Percentiles rank a stretch among this genome's conserved stretches.
Evolutionary conservation across 2,113 vertebrate species (phyloP).

Genomic region (Polyodon spathula): DNA sequence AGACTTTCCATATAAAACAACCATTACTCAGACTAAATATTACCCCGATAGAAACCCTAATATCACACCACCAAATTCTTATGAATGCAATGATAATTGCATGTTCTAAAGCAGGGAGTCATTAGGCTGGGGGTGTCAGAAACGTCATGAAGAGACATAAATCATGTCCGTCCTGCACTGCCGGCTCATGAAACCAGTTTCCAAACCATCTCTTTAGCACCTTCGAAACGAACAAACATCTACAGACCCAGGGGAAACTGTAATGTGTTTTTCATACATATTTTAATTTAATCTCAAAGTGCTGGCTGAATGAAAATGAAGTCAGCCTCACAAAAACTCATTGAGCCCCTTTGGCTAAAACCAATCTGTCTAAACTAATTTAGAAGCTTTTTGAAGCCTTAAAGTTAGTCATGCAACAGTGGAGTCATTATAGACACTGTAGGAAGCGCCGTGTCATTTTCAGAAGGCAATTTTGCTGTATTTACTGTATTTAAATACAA

Average conservation of each 20-base stretch:
- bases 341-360: constrained; percentile 77
- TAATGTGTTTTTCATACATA: constrained; percentile 88
- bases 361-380: constrained; percentile 79
- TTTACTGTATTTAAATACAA: constrained; percentile 79
- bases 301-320: constrained; percentile 71
- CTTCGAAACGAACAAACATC: constrained; percentile 71
- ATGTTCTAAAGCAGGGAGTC: constrained; percentile 68
- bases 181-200: constrained; percentile 62
- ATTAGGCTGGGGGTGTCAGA: constrained; percentile 71
- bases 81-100: constrained; percentile 87
- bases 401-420: constrained; percentile 69
- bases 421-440: constrained; percentile 63
- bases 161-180: constrained; percentile 68
- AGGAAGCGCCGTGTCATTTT: constrained; percentile 66
- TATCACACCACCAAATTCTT: constrained; percentile 58
- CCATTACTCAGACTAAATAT: constrained; percentile 52
- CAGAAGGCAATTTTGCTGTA: constrained; percentile 69
- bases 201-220: constrained; percentile 72
- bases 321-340: constrained; percentile 76
- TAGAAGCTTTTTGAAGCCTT: constrained; percentile 58
- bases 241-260: constrained; percentile 60
- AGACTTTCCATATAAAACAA: constrained; percentile 52
- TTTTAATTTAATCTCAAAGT: constrained; percentile 81
- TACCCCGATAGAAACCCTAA: constrained; percentile 50
- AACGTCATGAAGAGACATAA: constrained; percentile 79